These are phyloP conservation scores for Lophius americanus DNA, from an alignment of 2,797 vertebrate species.

Conservation along the genomic window DNA sequence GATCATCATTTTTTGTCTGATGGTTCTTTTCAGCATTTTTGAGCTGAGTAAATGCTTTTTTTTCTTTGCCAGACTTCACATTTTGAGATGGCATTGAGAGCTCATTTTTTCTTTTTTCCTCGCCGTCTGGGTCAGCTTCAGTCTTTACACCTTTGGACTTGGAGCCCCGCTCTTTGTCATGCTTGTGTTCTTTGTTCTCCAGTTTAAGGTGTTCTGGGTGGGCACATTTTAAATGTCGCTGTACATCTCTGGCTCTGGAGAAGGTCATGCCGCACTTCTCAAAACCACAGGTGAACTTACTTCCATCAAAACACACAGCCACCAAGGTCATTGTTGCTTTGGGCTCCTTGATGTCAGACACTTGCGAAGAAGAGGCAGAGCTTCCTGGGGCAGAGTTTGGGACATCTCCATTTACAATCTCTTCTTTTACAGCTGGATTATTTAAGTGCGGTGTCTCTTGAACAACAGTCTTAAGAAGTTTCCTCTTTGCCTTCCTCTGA, in stretches of 20 bases:
- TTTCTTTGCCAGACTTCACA: conserved; percentile 51
- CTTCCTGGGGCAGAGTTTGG: conserved; percentile 40
- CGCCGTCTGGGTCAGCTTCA: conserved; percentile 56
- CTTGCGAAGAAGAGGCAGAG: conserved; percentile 47
- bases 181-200: conserved; percentile 81
- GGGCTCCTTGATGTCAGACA: conserved; percentile 50
- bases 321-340: conserved; percentile 77
- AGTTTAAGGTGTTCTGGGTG: conserved; percentile 89
- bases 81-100: conserved; percentile 41
- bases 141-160: conserved; percentile 61
- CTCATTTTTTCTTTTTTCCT: conserved; percentile 71
- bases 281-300: conserved; percentile 90
- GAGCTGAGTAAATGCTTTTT: conserved; percentile 23
- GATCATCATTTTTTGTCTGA: conserved; percentile 74
- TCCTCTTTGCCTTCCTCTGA: conserved; percentile 78
- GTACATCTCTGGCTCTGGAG: conserved; percentile 88
- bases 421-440: conserved; percentile 27
- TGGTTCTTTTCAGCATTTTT: conserved; percentile 51
- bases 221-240: conserved; percentile 89
- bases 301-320: conserved; percentile 91
- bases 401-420: conserved; percentile 49
- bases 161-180: conserved; percentile 66
- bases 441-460: conserved; percentile 34
- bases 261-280: conserved; percentile 91
- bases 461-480: conserved; percentile 55